These are phyloP conservation scores for Brachyrhaphis roseni DNA, from an alignment of 2,797 vertebrate genomes.

Conservation along the genomic window DNA sequence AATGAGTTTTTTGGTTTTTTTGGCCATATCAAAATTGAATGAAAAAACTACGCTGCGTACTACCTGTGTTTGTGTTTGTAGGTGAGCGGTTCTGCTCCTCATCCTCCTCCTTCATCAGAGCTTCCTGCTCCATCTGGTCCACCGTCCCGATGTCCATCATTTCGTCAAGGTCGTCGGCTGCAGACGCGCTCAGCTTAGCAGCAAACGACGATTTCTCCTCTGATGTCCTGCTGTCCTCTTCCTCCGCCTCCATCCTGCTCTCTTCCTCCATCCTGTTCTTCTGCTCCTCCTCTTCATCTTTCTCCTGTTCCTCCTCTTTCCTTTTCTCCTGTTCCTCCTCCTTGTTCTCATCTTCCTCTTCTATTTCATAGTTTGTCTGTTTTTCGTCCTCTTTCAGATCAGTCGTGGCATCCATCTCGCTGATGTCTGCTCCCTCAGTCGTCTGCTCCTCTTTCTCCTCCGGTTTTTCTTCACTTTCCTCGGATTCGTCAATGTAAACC, in stretches of 20 bases:
- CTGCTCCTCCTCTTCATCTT: background rate
- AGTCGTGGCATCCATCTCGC: slow-evolving; percentile 3
- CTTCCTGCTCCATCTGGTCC: slow-evolving; percentile 72
- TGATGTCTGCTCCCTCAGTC: slow-evolving; percentile 1
- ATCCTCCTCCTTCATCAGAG: slow-evolving; percentile 68
- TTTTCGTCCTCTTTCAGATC: background rate
- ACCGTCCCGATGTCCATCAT: slow-evolving; percentile 74
- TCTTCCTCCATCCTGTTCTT: background rate
- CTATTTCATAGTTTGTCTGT: background rate
- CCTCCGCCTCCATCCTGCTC: background rate
- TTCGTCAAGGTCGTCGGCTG: slow-evolving; percentile 58
- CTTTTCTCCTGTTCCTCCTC: too few relatives aligned
- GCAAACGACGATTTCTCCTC: background rate
- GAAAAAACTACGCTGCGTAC: slow-evolving; percentile 22
- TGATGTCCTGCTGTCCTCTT: background rate
- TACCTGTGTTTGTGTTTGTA: slow-evolving; percentile 40
- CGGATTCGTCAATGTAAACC: background rate
- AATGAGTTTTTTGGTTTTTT: too few relatives aligned
- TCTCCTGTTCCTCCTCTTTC: background rate
- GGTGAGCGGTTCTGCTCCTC: slow-evolving; percentile 38
- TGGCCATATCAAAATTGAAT: too few relatives aligned
- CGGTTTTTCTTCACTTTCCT: slow-evolving; percentile 17
- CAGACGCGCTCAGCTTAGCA: slow-evolving; percentile 6
- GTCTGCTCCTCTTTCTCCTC: slow-evolving; percentile 54
- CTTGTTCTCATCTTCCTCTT: background rate